Percentiles rank a stretch among this genome's conserved stretches.
These are phyloP conservation scores for Scopus umbretta DNA, from an alignment of 2,113 vertebrate genomes.

Conservation along the genomic window DNA sequence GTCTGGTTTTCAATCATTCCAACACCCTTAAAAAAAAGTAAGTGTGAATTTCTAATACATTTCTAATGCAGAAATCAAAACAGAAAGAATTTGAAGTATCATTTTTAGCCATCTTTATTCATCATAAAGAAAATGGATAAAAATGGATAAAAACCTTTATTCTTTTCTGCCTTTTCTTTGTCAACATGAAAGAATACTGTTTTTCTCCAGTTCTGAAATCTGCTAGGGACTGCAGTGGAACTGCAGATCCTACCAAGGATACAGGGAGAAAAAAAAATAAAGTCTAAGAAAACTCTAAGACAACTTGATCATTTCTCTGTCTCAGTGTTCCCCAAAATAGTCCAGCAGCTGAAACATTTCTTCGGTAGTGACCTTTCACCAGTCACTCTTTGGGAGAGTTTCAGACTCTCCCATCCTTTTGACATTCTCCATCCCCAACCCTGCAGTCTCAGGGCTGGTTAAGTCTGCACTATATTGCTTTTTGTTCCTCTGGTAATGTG, in stretches of 20 bases:
- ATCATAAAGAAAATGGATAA: not conserved
- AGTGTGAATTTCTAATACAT: not conserved
- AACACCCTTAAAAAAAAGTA: not conserved
- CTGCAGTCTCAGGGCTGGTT: not conserved
- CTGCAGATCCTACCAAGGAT: not conserved
- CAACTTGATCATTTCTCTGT: not conserved
- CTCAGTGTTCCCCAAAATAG: not conserved
- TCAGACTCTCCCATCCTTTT: not conserved
- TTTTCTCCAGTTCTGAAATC: not conserved
- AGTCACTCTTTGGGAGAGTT: not conserved
- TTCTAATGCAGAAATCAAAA: slow-evolving; percentile 5
- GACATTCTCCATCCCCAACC: not conserved
- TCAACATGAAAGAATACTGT: not conserved
- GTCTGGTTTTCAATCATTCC: not conserved
- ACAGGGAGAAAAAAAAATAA: not conserved
- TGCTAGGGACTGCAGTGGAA: not conserved
- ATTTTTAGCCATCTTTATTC: not conserved
- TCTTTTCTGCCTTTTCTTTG: not conserved
- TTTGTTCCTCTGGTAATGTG: not conserved
- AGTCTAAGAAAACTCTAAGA: not conserved
- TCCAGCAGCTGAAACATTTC: not conserved
- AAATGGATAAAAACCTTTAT: not conserved
- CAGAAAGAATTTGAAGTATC: not conserved
- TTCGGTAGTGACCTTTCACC: not conserved
- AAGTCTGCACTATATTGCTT: not conserved